A percentile compares a stretch with the other conserved stretches of the same genome.
phyloP scores from a whole-genome alignment of 2,888 invertebrate genomes.

The Epinotia demarniana region DNA sequence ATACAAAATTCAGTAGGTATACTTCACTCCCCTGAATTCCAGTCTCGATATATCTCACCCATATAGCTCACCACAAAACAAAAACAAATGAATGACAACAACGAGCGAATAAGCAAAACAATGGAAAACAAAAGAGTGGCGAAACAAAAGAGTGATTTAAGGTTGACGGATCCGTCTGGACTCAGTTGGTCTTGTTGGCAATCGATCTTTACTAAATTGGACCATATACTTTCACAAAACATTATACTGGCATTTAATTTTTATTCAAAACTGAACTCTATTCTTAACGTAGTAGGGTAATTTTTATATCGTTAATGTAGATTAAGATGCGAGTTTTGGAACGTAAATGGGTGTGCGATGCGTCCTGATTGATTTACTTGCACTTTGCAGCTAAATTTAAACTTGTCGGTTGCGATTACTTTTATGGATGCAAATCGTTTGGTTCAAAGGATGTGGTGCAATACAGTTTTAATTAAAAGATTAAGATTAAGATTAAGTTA shows the following conservation, averaged over 20 bases:
- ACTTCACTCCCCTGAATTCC: slow-evolving; percentile 16
- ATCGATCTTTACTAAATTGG: slow-evolving; percentile 75
- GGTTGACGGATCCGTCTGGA: slow-evolving; percentile 50
- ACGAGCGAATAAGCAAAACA: slow-evolving; percentile 50
- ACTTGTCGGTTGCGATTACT: slow-evolving; percentile 31
- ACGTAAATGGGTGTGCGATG: neutral
- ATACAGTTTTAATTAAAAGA: slow-evolving; percentile 21
- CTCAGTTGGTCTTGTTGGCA: slow-evolving; percentile 54
- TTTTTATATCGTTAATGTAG: neutral
- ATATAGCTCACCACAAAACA: slow-evolving; percentile 42
- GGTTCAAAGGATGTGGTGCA: slow-evolving; percentile 27
- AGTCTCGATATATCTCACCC: slow-evolving; percentile 26
- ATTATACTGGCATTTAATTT: neutral
- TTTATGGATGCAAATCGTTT: slow-evolving; percentile 36
- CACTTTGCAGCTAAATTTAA: slow-evolving; percentile 35
- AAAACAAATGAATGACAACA: slow-evolving; percentile 48
- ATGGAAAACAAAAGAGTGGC: slow-evolving; percentile 16
- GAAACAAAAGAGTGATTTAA: slow-evolving; percentile 70
- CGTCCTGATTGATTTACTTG: slow-evolving; percentile 31
- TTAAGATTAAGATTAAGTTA: neutral
- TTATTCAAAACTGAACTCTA: neutral
- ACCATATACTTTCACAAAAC: slow-evolving; percentile 49
- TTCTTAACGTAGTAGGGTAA: rapidly evolving
- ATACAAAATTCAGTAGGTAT: slow-evolving; percentile 1
- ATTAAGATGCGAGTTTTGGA: slow-evolving; percentile 8